Evolutionary conservation across 2,113 vertebrate genomes (phyloP), one percentile per base, ranked within the genome.

Genomic region (Rhinoderma darwinii): DNA sequence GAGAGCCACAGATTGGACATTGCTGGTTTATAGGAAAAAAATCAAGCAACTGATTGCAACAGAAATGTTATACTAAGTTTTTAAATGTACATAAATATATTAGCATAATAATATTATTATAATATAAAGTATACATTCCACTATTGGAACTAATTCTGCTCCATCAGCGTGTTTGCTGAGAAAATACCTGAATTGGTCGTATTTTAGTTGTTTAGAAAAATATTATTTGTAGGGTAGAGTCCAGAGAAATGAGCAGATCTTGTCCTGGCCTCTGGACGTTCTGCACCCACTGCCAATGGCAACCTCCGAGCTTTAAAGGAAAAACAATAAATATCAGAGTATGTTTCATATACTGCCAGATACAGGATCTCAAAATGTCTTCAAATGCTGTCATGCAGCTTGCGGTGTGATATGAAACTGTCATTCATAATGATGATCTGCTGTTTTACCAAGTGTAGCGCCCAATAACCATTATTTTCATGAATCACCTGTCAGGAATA

Each of bases 221-320:
- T 47, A 76, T 76, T 76, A 47, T 76, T 76, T 76, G 30, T 77
- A 77, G 44, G 37, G 30, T 6, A 32, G 41, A 50, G 44, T 30
- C 22, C 43, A 51, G 44, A 30, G 41, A 50, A 43, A 30, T 30
- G 43, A 30, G 25, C 73, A 50, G 43, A 27, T 14, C 73, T 5
- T 17, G 12, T 10, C 3, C 15, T 27, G 73, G 43, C 32, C 59
- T 61, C 59, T 5, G 59, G 1, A 12, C n/a, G 32, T 37, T 14
- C 27, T 70, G 32, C 18, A 22, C 17, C 18, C 68, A 72, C 32
- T 10, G 35, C 30, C 32, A 37, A 72, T 35, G 68, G 30, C 68
- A 72, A 72, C 68, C 35, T 35, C 68, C 30, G 68, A 72, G 68
- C 68, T 39, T 72, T 72, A 72, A 72, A 72, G 32, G 35, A 39